Evolutionary conservation across 2,113 vertebrate genomes (phyloP).

Genomic region (Eurypyga helias): DNA sequence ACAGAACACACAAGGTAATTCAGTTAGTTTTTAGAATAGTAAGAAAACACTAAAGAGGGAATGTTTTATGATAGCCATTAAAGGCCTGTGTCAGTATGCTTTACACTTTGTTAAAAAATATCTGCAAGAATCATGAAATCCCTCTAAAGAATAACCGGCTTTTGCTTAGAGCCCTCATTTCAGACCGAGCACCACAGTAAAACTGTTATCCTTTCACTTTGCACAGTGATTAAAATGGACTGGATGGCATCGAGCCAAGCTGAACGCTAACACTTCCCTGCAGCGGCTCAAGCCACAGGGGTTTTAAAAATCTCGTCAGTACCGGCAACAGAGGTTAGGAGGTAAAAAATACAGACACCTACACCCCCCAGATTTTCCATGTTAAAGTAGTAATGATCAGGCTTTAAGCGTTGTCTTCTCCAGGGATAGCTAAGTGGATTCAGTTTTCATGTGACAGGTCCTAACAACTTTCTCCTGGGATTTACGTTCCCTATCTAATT

Average conservation of each 20-base stretch:
- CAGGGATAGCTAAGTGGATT: background rate
- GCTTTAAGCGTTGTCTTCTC: background rate
- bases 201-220: conserved; percentile 35
- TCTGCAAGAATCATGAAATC: conserved; percentile 18
- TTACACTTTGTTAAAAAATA: background rate
- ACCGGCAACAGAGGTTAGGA: background rate
- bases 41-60: background rate
- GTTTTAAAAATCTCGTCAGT: conserved; percentile 35
- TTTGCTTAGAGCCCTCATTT: background rate
- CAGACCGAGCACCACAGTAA: background rate
- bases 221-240: conserved; percentile 45
- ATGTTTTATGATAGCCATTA: background rate
- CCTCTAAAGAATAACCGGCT: background rate
- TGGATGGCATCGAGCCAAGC: conserved; percentile 17
- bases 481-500: background rate
- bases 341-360: conserved; percentile 16
- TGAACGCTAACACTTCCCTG: background rate
- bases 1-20: background rate
- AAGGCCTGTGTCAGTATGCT: background rate
- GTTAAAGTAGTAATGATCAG: background rate
- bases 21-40: background rate
- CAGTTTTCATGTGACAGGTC: background rate
- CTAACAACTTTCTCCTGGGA: conserved; percentile 22
- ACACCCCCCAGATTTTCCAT: background rate
- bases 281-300: background rate